These are phyloP conservation scores for Lordiphosa fenestrarum DNA, from an alignment of 2,888 invertebrate species.

Conservation along the genomic window DNA sequence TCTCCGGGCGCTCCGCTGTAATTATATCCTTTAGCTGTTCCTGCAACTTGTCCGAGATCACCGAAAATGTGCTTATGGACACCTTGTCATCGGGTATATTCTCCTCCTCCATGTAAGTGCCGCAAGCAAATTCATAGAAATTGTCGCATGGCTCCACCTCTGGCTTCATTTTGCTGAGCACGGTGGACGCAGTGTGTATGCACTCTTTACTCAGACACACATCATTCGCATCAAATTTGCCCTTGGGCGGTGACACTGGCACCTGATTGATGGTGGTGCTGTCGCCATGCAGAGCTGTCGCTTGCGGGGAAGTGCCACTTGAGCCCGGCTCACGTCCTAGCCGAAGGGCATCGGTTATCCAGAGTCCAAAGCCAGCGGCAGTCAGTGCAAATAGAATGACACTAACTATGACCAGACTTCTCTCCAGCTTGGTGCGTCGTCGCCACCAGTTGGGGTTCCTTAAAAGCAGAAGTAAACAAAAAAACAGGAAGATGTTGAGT, in stretches of 20 bases:
- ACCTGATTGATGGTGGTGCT: slow-evolving; percentile 55
- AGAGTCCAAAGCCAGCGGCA: slow-evolving; percentile 82
- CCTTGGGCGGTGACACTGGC: slow-evolving; percentile 61
- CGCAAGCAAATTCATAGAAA: slow-evolving; percentile 89
- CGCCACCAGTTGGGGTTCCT: slow-evolving; percentile 93
- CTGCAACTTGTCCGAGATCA: slow-evolving; percentile 80
- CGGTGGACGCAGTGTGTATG: slow-evolving; percentile 86
- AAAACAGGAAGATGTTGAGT: background rate
- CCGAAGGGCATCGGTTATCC: slow-evolving; percentile 75
- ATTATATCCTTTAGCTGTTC: slow-evolving; percentile 80
- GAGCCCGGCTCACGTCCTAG: background rate
- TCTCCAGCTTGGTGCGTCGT: slow-evolving; percentile 87
- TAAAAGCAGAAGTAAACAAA: background rate
- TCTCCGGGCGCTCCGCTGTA: slow-evolving; percentile 73
- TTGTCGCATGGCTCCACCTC: slow-evolving; percentile 88
- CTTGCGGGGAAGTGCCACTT: slow-evolving; percentile 34
- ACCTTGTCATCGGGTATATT: slow-evolving; percentile 86
- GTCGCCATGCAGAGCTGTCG: slow-evolving; percentile 68
- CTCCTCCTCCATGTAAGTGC: slow-evolving; percentile 85
- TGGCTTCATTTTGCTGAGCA: slow-evolving; percentile 85
- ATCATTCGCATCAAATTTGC: slow-evolving; percentile 48
- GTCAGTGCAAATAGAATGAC: slow-evolving; percentile 84
- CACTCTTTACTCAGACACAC: slow-evolving; percentile 89
- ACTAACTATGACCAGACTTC: slow-evolving; percentile 84
- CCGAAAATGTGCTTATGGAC: slow-evolving; percentile 79